Percentiles rank a stretch among this genome's conserved stretches.
These are phyloP conservation scores for Todiramphus chloris DNA, from an alignment of 2,113 vertebrate species.

Conservation along the genomic window DNA sequence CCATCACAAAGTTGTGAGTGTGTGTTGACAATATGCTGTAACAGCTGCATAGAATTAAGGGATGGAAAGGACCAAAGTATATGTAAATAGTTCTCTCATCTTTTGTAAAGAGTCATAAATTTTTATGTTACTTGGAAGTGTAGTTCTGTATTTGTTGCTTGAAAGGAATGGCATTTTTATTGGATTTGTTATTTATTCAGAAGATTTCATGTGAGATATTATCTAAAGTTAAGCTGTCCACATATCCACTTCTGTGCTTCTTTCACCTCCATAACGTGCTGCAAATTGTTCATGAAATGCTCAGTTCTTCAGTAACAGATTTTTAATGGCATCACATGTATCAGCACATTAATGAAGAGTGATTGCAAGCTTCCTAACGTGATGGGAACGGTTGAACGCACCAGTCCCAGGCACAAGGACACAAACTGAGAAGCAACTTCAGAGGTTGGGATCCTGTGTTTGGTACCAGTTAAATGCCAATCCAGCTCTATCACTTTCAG, in stretches of 20 bases:
- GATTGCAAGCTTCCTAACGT: background rate
- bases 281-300: background rate
- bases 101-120: background rate
- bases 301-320: background rate
- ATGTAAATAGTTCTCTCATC: background rate
- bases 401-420: background rate
- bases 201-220: background rate
- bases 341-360: background rate
- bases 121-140: background rate
- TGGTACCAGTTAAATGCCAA: background rate
- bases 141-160: background rate
- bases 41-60: background rate
- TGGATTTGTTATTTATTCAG: background rate
- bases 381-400: background rate
- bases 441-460: background rate
- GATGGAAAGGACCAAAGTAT: background rate
- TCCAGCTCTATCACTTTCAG: background rate
- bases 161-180: background rate
- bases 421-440: background rate
- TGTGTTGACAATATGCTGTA: background rate
- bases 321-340: background rate
- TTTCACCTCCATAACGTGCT: background rate
- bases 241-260: background rate
- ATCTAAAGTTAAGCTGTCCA: background rate
- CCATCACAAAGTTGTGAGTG: background rate